Percentiles rank a stretch among this genome's conserved stretches.
Evolutionary conservation across 2,888 invertebrate species (phyloP).

Genomic region (Dinocampus coccinellae): DNA sequence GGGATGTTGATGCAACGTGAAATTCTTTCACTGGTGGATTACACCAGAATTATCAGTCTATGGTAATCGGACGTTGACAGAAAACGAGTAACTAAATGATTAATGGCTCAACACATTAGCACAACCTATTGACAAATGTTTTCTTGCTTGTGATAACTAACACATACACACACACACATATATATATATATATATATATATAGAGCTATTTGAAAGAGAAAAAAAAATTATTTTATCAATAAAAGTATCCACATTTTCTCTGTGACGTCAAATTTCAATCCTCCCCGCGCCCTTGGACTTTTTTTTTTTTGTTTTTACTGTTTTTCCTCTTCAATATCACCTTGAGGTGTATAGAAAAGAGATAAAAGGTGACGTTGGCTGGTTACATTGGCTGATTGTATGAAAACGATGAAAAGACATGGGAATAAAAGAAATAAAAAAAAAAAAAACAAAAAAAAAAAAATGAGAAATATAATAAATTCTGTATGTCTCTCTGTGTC

Average conservation of each 20-base stretch:
- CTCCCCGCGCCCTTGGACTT: too few species aligned
- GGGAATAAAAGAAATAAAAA: too few species aligned
- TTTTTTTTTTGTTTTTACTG: background rate
- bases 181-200: background rate
- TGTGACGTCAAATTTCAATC: too few species aligned
- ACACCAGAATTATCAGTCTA: background rate
- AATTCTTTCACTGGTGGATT: background rate
- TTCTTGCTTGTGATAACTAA: conserved; percentile 53
- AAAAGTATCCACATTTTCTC: background rate
- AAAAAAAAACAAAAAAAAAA: too few species aligned
- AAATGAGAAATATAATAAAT: too few species aligned
- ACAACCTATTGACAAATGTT: conserved; percentile 70
- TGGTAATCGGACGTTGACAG: conserved; percentile 22
- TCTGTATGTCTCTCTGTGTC: too few species aligned
- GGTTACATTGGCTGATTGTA: background rate
- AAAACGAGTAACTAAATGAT: conserved; percentile 67
- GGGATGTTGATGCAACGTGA: too few species aligned
- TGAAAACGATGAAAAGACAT: conserved; percentile 16
- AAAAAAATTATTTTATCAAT: background rate
- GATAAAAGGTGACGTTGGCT: background rate
- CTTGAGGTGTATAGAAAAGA: background rate
- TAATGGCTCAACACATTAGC: conserved; percentile 71
- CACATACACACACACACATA: background rate
- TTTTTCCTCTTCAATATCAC: background rate
- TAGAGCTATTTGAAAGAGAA: background rate